Evolutionary conservation across 92 coral and sea anemone species (phyloP).

Genomic region (Bergia sp.): DNA sequence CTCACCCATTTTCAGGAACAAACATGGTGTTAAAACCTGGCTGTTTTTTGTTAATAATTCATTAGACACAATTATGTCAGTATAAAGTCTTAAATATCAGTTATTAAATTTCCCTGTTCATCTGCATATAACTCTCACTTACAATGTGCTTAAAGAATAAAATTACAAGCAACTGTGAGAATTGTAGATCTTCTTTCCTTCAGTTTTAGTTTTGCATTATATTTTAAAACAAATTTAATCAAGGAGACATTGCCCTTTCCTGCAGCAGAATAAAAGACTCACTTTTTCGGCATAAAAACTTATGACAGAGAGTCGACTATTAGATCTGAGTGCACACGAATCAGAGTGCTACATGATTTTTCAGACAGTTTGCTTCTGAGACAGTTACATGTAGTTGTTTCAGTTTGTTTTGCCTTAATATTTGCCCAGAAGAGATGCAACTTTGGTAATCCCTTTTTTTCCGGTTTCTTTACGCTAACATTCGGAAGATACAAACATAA

Average conservation of each 20-base stretch:
- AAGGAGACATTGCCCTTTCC: no score
- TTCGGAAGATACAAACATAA: neutral
- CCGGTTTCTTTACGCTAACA: neutral
- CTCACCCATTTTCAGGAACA: neutral
- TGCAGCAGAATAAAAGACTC: no score
- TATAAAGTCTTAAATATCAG: neutral
- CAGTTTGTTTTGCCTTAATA: neutral
- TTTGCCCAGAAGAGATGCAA: neutral
- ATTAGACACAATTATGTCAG: neutral
- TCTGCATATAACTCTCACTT: neutral
- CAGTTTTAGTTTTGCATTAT: no score
- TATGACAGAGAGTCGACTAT: neutral
- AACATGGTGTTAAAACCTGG: neutral
- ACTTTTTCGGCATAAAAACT: no score
- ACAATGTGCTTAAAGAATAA: no score
- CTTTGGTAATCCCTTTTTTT: neutral
- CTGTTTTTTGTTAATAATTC: no score
- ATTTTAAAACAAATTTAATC: no score
- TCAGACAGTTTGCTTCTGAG: neutral
- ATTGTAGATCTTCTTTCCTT: no score
- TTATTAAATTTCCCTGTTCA: neutral
- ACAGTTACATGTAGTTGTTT: neutral
- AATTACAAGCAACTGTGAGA: no score
- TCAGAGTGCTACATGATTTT: neutral
- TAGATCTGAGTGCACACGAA: neutral